Evolutionary conservation across 2,797 vertebrate genomes (phyloP).

Genomic region (Crocidura indochinensis): DNA sequence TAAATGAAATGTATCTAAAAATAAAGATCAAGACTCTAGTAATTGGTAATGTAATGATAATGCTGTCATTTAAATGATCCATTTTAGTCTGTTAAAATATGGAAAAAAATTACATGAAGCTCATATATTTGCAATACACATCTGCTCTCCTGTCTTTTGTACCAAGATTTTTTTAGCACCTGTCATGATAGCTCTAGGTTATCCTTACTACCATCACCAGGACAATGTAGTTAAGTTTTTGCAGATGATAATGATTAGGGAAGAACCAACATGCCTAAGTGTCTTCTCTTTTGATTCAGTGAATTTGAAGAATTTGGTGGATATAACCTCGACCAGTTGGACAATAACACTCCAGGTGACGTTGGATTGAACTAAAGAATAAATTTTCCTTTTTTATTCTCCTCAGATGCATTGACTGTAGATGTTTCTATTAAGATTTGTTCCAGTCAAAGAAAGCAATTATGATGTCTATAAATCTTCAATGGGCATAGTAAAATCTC

Average conservation of each 20-base stretch:
- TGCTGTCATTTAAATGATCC: neutral
- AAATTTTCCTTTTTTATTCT: neutral
- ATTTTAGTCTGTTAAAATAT: neutral
- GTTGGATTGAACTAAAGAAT: neutral
- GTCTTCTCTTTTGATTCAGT: neutral
- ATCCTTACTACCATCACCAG: neutral
- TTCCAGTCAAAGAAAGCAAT: neutral
- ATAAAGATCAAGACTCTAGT: neutral
- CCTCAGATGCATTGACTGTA: neutral
- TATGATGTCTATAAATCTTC: constrained; percentile 7
- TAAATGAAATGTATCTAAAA: neutral
- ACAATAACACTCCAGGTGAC: neutral
- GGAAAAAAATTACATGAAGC: neutral
- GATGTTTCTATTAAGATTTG: neutral
- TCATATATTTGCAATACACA: neutral
- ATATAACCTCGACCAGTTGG: neutral
- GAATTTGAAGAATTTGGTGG: neutral
- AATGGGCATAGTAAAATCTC: accelerated
- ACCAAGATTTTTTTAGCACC: neutral
- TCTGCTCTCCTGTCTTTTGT: neutral
- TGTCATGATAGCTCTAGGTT: neutral
- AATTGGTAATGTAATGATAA: neutral
- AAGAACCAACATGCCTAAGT: neutral
- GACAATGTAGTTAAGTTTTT: neutral
- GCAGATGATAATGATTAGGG: neutral